phyloP scores from a whole-genome alignment of 92 coral and sea anemone species.

The Pocillopora meandrina region DNA sequence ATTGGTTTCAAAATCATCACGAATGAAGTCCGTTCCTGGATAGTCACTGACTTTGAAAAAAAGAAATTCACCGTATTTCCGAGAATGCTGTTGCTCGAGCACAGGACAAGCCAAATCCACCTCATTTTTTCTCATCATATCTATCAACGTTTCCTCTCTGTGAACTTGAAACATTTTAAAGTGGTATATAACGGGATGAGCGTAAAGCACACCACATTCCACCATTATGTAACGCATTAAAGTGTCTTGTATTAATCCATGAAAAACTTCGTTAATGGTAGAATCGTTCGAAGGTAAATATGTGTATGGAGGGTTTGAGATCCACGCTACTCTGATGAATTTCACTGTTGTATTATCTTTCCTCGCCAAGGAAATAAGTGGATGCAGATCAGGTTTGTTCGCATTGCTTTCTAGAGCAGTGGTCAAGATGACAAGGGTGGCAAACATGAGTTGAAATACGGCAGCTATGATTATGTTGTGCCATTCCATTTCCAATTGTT shows the following conservation, averaged over 20 bases:
- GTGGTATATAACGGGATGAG: background rate
- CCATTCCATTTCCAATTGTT: too few species aligned
- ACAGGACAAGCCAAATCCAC: slow-evolving; percentile 20
- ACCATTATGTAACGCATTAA: background rate
- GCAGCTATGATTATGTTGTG: too few species aligned
- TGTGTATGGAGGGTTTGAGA: slow-evolving; percentile 23
- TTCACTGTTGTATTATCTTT: background rate
- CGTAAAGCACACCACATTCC: background rate
- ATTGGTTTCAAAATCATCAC: background rate
- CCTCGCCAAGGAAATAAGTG: too few species aligned
- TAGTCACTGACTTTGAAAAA: slow-evolving; percentile 30
- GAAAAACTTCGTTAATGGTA: background rate
- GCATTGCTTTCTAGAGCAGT: too few species aligned
- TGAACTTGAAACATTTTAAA: background rate
- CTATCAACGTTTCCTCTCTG: slow-evolving; percentile 16
- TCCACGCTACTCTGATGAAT: background rate
- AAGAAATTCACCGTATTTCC: slow-evolving; percentile 13
- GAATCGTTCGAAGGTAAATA: slow-evolving; percentile 2
- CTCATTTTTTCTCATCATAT: slow-evolving; percentile 5
- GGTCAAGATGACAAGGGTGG: too few species aligned
- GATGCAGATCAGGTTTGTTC: too few species aligned
- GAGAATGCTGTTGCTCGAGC: background rate
- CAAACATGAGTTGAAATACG: too few species aligned
- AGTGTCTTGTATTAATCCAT: slow-evolving; percentile 8
- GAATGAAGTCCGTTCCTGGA: slow-evolving; percentile 30